Percentiles rank a stretch among this genome's conserved stretches.
Evolutionary conservation across 2,113 vertebrate species (phyloP).

Genomic region (Procavia capensis): DNA sequence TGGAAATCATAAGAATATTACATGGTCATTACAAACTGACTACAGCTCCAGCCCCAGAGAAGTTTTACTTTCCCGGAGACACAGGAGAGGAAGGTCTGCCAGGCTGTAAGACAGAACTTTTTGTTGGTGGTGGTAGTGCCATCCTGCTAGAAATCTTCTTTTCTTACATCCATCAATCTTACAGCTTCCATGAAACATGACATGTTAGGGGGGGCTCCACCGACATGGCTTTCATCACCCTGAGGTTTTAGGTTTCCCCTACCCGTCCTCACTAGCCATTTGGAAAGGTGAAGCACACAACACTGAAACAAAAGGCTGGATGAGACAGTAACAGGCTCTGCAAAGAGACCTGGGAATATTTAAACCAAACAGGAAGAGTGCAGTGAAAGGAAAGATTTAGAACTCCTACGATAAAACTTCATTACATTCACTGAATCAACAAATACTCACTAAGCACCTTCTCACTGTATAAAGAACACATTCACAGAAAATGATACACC

Average conservation of each 20-base stretch:
- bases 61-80: slow-evolving; percentile 19
- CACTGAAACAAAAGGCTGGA: background rate
- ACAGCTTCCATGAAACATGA: slow-evolving; percentile 32
- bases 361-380: slow-evolving; percentile 30
- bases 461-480: slow-evolving; percentile 49
- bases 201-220: background rate
- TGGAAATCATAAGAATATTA: slow-evolving; percentile 9
- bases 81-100: background rate
- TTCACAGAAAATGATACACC: slow-evolving; percentile 41
- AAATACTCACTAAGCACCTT: background rate
- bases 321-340: background rate
- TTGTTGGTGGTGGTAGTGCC: background rate
- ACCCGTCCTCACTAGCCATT: background rate
- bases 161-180: slow-evolving; percentile 19
- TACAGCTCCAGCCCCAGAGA: background rate
- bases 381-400: slow-evolving; percentile 46
- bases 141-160: background rate
- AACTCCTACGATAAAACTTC: slow-evolving; percentile 36
- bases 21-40: background rate
- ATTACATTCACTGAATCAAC: background rate
- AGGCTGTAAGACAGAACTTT: background rate
- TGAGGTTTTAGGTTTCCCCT: background rate
- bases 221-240: background rate
- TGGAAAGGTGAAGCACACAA: background rate
- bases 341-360: background rate